Evolutionary conservation across 2,797 vertebrate genomes (phyloP).

Genomic region (Distichodus sexfasciatus): DNA sequence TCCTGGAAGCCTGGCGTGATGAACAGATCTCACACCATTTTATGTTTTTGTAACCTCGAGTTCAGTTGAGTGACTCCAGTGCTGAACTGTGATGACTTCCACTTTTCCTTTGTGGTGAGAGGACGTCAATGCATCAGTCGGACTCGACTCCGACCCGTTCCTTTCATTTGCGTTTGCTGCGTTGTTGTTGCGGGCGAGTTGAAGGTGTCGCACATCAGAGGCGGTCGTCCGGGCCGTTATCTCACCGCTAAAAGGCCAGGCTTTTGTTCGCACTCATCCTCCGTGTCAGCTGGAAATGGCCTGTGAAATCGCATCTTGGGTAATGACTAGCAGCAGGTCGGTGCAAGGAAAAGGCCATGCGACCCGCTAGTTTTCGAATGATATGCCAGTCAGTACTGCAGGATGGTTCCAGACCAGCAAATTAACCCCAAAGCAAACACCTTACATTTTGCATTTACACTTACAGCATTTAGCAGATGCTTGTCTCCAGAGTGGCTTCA

Average conservation of each 20-base stretch:
- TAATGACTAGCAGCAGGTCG: slow-evolving; percentile 17
- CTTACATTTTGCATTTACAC: too few species aligned
- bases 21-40: too few species aligned
- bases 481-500: too few species aligned
- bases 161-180: neutral
- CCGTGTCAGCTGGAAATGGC: slow-evolving; percentile 25
- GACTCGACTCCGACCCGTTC: neutral
- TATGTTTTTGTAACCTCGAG: too few species aligned
- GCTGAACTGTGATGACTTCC: neutral
- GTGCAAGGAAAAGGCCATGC: neutral
- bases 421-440: too few species aligned
- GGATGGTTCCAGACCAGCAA: neutral
- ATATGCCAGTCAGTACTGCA: neutral
- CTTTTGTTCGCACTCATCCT: slow-evolving; percentile 22
- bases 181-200: slow-evolving; percentile 19
- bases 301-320: slow-evolving; percentile 30
- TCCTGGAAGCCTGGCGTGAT: too few species aligned
- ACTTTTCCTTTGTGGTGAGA: neutral
- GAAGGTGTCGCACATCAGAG: too few species aligned
- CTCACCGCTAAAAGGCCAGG: slow-evolving; percentile 22
- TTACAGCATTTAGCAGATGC: too few species aligned
- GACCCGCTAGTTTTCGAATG: neutral
- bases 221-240: slow-evolving; percentile 1
- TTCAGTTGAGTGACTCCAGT: too few species aligned
- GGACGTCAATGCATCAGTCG: neutral